Evolutionary conservation across 1,140 invertebrate species (phyloP).

Genomic region (Lanistes nyassanus): DNA sequence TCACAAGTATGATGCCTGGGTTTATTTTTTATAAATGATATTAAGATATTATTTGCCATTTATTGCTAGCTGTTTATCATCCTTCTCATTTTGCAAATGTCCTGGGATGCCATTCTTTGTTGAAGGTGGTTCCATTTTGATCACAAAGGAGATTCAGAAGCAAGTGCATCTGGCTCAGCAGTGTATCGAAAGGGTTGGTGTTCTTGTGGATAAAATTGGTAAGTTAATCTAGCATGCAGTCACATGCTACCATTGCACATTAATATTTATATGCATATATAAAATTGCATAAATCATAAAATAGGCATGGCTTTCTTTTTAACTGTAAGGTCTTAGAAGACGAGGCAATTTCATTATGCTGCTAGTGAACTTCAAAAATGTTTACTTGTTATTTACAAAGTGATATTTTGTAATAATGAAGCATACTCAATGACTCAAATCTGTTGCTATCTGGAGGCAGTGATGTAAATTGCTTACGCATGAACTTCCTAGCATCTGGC

Average conservation of each 20-base stretch:
- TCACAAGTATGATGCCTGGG: no score
- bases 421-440: no score
- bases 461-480: no score
- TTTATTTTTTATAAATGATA: not conserved
- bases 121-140: constrained; percentile 42
- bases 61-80: not conserved
- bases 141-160: constrained; percentile 42
- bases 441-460: no score
- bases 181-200: constrained; percentile 53
- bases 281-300: no score
- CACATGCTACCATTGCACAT: not conserved
- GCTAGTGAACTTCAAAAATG: no score
- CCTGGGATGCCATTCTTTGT: not conserved
- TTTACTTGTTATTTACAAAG: no score
- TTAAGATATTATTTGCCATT: not conserved
- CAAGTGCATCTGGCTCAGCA: constrained; percentile 57
- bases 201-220: constrained; percentile 44
- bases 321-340: no score
- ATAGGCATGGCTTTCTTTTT: no score
- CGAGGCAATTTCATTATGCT: no score
- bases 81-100: not conserved
- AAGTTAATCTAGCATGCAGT: not conserved
- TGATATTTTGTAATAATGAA: not conserved
- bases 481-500: not conserved
- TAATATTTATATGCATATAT: no score